Base-by-base conservation (phyloP, 1,140 invertebrate genomes). In the Drosophila lacertosa region DNA sequence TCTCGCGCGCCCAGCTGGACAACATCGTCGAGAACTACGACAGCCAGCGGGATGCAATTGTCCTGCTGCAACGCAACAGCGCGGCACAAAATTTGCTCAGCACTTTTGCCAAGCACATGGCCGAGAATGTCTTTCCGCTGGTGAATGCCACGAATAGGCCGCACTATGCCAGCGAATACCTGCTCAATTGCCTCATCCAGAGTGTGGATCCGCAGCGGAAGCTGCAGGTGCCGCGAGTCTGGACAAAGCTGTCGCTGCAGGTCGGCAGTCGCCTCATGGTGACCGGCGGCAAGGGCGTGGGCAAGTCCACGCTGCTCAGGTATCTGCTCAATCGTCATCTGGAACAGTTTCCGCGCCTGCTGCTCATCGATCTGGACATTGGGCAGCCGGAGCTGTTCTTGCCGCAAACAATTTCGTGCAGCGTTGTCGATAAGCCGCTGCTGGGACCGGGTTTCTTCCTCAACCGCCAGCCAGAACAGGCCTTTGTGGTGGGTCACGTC, bases 341-440 rank as follows among this genome's bases (percentile, higher is more conserved):
- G 5, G 75, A 70, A 2, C 77, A 89, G 51, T 64, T 64, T 7
- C 72, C 82, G 5, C 75, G 91, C 58, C 77, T 96, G 1, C 80
- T 94, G 32, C 92, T 95, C 4, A 73, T 97, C 4, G 96, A 97
- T 90, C 92, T 96, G 67, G 96, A 97, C 92, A 94, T 94, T 48
- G 96, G 96, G 3, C 96, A 97, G 86, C 91, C 95, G 5, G 96
- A 97, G 91, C 94, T 96, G 45, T 95, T 94, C 45, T 91, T 95
- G 5, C 92, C 95, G 1, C 94, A 95, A 5, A 94, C 94, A 62
- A 81, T 97, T 4, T 95, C 95, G 3, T 92, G 94, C 29, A 91
- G 91, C 45, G 54, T 94, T 20, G 84, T 96, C 1, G 91, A 91
- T 2, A 72, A 92, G 40, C 95, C 95, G 1, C 68, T 96, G 0